Evolutionary conservation across 2,888 invertebrate genomes (phyloP).

Genomic region (Mythimna ferrago): DNA sequence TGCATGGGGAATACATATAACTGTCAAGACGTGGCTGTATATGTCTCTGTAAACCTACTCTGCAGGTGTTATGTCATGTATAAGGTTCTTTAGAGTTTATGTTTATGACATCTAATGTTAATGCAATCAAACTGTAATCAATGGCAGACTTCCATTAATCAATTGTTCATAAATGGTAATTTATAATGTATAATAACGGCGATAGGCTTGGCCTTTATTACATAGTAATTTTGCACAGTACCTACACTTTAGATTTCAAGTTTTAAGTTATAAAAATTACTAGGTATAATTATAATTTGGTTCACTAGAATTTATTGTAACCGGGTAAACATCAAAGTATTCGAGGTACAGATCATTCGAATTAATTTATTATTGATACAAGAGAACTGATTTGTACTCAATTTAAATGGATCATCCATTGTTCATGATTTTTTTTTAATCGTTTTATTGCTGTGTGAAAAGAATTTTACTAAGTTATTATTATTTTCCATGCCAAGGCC

Average conservation of each 20-base stretch:
- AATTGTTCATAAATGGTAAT: slow-evolving; percentile 6
- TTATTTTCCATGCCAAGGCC: slow-evolving; percentile 5
- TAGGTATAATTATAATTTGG: not conserved
- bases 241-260: not conserved
- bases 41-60: not conserved
- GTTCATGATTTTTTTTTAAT: not conserved
- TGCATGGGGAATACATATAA: not conserved
- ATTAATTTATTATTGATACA: not conserved
- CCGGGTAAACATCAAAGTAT: not conserved
- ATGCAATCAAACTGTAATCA: slow-evolving; percentile 3
- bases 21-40: not conserved
- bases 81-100: slow-evolving; percentile 3
- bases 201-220: slow-evolving; percentile 6
- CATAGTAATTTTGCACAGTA: slow-evolving; percentile 10
- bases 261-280: too few species aligned
- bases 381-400: not conserved
- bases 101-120: slow-evolving; percentile 14
- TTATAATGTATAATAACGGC: not conserved
- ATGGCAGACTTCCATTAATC: not conserved
- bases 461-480: slow-evolving; percentile 1
- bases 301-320: not conserved
- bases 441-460: not conserved
- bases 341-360: not conserved
- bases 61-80: not conserved
- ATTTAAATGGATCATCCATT: too few species aligned